These are phyloP conservation scores for Neoscelio sp. DNA, from an alignment of 2,888 invertebrate species.

Conservation along the genomic window DNA sequence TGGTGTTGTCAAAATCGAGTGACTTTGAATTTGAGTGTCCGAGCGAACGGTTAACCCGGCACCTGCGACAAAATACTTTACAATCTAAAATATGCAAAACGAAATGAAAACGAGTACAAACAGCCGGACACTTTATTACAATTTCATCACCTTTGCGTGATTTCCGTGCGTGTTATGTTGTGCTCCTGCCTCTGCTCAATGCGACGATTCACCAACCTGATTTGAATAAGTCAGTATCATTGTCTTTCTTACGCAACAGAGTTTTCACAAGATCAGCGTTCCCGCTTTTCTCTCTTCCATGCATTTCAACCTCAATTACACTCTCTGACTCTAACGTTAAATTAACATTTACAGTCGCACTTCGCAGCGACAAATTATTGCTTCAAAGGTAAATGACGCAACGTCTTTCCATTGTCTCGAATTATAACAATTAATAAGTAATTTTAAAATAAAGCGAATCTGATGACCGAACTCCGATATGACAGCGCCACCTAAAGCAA, in stretches of 20 bases:
- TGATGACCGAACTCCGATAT: too few relatives aligned
- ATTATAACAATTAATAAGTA: conserved; percentile 19
- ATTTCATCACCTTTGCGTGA: conserved; percentile 86
- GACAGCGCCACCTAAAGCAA: too few relatives aligned
- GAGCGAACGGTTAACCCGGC: too few relatives aligned
- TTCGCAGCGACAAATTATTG: conserved; percentile 15
- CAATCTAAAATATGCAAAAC: conserved; percentile 8
- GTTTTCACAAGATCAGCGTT: conserved; percentile 26
- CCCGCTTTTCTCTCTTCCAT: conserved; percentile 6
- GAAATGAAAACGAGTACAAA: conserved; percentile 34
- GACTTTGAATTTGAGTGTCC: too few relatives aligned
- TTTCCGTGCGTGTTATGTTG: conserved; percentile 88
- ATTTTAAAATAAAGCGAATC: too few relatives aligned
- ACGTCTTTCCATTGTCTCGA: conserved; percentile 45
- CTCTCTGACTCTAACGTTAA: conserved; percentile 27
- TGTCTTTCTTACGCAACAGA: conserved; percentile 52
- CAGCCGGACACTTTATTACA: conserved; percentile 50
- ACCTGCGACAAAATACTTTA: background rate
- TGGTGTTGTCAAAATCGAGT: too few relatives aligned
- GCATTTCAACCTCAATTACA: conserved; percentile 20
- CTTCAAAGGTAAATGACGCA: conserved; percentile 30
- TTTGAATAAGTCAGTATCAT: conserved; percentile 74
- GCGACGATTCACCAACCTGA: conserved; percentile 88
- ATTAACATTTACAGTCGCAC: conserved; percentile 43
- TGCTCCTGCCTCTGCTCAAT: conserved; percentile 88